Percentiles rank a stretch among this genome's conserved stretches.
Conservation (phyloP, 2,888 invertebrate species). For the Criorhina ranunculi region DNA sequence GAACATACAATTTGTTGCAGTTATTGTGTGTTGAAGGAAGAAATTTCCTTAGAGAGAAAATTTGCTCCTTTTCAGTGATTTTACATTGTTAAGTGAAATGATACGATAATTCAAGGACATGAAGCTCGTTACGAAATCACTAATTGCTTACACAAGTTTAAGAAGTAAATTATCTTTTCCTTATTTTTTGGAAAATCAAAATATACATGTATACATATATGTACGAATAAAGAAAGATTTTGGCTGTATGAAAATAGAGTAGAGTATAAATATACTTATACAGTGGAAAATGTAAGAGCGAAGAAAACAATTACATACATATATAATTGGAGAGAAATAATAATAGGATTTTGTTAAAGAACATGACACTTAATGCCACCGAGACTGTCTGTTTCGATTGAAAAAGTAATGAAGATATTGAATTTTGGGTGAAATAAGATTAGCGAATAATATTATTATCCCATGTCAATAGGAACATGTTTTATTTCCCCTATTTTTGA, state of each 20-base stretch:
- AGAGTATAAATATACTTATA: slow-evolving; percentile 14
- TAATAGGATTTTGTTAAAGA: not conserved
- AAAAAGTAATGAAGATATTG: too few relatives aligned
- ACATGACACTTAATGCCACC: too few relatives aligned
- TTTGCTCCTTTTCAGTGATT: slow-evolving; percentile 11
- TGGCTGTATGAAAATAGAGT: slow-evolving; percentile 1
- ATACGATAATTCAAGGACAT: slow-evolving; percentile 47
- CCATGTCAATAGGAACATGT: too few relatives aligned
- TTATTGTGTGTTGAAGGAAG: slow-evolving; percentile 30
- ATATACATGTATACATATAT: too few relatives aligned
- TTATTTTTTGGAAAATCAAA: slow-evolving; percentile 2
- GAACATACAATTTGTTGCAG: slow-evolving; percentile 42
- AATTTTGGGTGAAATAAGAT: too few relatives aligned
- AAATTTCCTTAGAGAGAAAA: slow-evolving; percentile 2
- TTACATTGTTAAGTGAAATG: slow-evolving; percentile 23
- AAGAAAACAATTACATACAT: not conserved
- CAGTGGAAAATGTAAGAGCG: not conserved
- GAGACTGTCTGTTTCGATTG: too few relatives aligned
- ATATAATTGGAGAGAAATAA: not conserved
- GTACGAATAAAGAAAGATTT: too few relatives aligned
- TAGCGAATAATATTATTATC: too few relatives aligned
- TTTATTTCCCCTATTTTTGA: too few relatives aligned
- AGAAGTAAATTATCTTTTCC: not conserved
- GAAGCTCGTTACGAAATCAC: slow-evolving; percentile 11
- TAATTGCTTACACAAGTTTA: slow-evolving; percentile 38